phyloP scores from a whole-genome alignment of 2,888 invertebrate genomes.

The Galeruca laticollis region DNA sequence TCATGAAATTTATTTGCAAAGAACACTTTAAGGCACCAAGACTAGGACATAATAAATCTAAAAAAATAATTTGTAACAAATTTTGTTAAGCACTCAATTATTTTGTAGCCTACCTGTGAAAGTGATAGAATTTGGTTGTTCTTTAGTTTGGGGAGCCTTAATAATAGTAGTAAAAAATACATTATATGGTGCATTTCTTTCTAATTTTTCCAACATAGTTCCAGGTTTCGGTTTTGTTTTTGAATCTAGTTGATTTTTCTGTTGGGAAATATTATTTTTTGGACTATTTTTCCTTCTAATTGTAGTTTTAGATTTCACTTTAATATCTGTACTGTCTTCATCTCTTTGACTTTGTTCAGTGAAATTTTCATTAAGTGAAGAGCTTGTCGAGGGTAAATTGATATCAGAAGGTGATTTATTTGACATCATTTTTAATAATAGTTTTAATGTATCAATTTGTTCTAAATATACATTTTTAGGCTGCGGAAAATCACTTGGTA shows the following conservation, averaged over 20 bases:
- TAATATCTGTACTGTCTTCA: background rate
- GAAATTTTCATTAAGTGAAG: conserved; percentile 2
- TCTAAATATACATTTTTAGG: conserved; percentile 71
- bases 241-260: background rate
- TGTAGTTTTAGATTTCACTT: background rate
- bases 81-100: background rate
- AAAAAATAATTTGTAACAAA: conserved; percentile 49
- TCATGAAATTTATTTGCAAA: conserved; percentile 94
- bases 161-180: conserved; percentile 82
- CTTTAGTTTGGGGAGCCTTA: conserved; percentile 73
- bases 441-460: conserved; percentile 72
- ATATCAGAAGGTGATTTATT: background rate
- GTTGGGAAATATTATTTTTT: conserved; percentile 50
- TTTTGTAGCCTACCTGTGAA: conserved; percentile 70
- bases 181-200: conserved; percentile 78
- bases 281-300: background rate
- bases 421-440: conserved; percentile 30
- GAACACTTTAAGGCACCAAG: conserved; percentile 80
- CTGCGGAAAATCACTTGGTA: conserved; percentile 70
- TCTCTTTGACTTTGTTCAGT: background rate
- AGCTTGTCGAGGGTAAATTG: conserved; percentile 14
- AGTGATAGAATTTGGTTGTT: conserved; percentile 76
- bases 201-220: conserved; percentile 76
- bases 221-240: conserved; percentile 56
- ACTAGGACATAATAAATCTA: conserved; percentile 83